Conservation (phyloP, 2,888 invertebrate species). For the Amorpha juglandis region DNA sequence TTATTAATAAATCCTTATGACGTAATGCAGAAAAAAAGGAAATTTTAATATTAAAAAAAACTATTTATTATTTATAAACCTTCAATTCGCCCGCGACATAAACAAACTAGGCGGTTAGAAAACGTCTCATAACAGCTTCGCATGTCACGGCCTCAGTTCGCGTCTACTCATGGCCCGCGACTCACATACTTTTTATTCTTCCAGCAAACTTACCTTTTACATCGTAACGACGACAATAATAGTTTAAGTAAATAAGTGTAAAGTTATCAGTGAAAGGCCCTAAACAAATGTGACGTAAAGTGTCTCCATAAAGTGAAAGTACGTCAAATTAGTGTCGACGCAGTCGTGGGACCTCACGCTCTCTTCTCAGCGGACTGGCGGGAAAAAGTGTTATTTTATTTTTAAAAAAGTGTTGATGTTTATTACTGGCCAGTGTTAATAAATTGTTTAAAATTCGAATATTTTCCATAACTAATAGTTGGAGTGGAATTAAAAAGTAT, state of each 20-base stretch:
- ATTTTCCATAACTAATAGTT: conserved; percentile 25
- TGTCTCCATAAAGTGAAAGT: conserved; percentile 63
- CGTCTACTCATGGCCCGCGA: conserved; percentile 1
- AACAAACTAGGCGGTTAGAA: conserved; percentile 2
- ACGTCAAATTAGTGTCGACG: conserved; percentile 30
- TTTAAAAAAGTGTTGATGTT: neutral
- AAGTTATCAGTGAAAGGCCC: conserved; percentile 51
- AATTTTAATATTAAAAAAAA: too few species aligned
- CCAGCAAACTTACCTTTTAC: conserved; percentile 21
- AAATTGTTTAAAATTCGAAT: neutral
- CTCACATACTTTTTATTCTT: conserved; percentile 9
- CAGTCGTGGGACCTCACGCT: neutral
- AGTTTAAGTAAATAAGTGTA: conserved; percentile 33
- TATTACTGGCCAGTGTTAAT: conserved; percentile 1
- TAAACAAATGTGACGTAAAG: conserved; percentile 58
- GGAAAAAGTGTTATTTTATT: neutral
- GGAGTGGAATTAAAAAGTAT: conserved; percentile 23
- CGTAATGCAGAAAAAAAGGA: too few species aligned
- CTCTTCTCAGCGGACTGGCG: too few species aligned
- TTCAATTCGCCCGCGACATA: conserved; percentile 5
- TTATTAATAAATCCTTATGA: too few species aligned
- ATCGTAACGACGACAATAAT: conserved; percentile 53
- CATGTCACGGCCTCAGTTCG: conserved; percentile 18
- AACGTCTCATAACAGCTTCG: neutral
- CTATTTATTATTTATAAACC: neutral